These are phyloP conservation scores for Euwallacea fornicatus DNA, from an alignment of 1,140 invertebrate species.

Conservation along the genomic window DNA sequence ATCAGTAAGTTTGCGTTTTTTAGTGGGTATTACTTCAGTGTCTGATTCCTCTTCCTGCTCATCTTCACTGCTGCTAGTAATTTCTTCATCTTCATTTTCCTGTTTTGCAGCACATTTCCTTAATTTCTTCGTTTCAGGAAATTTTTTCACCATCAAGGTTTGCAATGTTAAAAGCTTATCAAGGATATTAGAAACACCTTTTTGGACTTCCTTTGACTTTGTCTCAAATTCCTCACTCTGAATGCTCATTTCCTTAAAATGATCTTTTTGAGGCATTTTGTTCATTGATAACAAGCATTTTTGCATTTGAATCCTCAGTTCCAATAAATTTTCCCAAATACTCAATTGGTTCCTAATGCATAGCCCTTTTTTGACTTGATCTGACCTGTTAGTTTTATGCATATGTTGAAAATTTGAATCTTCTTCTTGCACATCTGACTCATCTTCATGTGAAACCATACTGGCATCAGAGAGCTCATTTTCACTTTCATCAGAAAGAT, in stretches of 20 bases:
- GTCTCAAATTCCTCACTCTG: constrained; percentile 58
- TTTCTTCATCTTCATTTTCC: constrained; percentile 58
- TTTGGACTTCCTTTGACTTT: constrained; percentile 57
- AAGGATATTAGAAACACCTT: constrained; percentile 61
- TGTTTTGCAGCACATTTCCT: constrained; percentile 34
- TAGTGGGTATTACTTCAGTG: constrained; percentile 49
- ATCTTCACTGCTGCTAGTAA: constrained; percentile 56
- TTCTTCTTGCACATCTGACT: constrained; percentile 22
- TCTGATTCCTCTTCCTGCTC: constrained; percentile 43
- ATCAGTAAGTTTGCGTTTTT: constrained; percentile 65
- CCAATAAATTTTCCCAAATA: constrained; percentile 81
- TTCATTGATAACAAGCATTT: constrained; percentile 75
- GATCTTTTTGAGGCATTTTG: constrained; percentile 70
- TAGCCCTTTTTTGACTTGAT: constrained; percentile 70
- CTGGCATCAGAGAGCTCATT: constrained; percentile 26
- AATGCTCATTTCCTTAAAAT: constrained; percentile 54
- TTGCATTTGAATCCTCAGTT: constrained; percentile 83
- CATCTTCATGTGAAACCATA: not conserved
- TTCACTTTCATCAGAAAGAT: constrained; percentile 33
- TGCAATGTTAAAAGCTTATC: constrained; percentile 68
- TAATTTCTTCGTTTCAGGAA: constrained; percentile 64
- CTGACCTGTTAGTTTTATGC: constrained; percentile 58
- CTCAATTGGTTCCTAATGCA: constrained; percentile 74
- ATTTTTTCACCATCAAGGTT: constrained; percentile 62
- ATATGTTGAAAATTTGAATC: constrained; percentile 58